A percentile compares a stretch with the other conserved stretches of the same genome.
phyloP scores from a whole-genome alignment of 2,888 invertebrate species.

The Eubasilissa splendida region DNA sequence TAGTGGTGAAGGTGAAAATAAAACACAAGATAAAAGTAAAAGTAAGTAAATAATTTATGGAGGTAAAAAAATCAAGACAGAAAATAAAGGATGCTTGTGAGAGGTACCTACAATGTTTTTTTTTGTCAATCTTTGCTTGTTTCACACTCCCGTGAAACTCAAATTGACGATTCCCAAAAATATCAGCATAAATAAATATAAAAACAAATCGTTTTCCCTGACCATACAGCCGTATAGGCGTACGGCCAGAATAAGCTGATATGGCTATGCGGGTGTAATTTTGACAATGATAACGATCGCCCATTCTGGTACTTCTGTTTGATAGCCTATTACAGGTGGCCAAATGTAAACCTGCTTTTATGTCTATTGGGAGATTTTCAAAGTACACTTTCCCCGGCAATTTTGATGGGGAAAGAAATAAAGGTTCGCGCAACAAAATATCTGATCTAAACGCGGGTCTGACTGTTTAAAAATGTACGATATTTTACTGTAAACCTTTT shows the following conservation, averaged over 20 bases:
- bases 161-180: not conserved
- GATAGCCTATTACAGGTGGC: constrained; percentile 40
- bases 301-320: constrained; percentile 37
- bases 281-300: constrained; percentile 34
- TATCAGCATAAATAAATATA: not conserved
- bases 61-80: too few relatives aligned
- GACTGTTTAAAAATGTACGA: too few relatives aligned
- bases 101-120: not conserved
- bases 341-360: constrained; percentile 27
- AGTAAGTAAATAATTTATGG: too few relatives aligned
- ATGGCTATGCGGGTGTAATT: constrained; percentile 31
- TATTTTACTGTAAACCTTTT: too few relatives aligned
- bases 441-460: not conserved
- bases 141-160: not conserved
- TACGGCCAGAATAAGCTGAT: constrained; percentile 16
- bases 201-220: not conserved
- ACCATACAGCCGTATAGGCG: not conserved
- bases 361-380: constrained; percentile 34
- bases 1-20: too few relatives aligned
- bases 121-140: not conserved
- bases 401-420: constrained; percentile 8
- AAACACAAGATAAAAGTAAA: too few relatives aligned
- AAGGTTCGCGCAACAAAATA: constrained; percentile 6
- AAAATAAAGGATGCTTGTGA: not conserved
- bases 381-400: constrained; percentile 12